Conservation (phyloP, 2,888 invertebrate species). For the Strigamia maritima region DNA sequence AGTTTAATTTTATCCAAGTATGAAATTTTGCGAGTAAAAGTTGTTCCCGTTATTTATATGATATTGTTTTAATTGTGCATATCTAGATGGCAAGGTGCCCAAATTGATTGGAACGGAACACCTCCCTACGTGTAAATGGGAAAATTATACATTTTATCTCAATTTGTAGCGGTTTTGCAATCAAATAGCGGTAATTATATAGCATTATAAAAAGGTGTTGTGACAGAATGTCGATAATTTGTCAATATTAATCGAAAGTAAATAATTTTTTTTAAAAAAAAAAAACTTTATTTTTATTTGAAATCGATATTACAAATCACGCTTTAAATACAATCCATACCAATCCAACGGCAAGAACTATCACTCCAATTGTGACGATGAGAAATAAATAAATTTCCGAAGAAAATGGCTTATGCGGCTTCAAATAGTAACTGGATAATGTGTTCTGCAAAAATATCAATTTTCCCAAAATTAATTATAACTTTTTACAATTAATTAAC, state of each 20-base stretch:
- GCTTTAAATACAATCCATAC: neutral
- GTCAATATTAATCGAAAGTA: neutral
- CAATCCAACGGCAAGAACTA: neutral
- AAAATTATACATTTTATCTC: neutral
- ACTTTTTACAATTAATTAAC: no score
- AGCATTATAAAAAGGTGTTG: neutral
- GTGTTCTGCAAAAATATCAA: neutral
- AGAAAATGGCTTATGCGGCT: neutral
- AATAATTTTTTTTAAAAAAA: neutral
- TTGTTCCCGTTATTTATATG: neutral
- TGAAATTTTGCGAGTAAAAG: neutral
- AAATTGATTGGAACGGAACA: constrained; percentile 52
- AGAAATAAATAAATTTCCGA: constrained; percentile 14
- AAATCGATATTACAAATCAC: neutral
- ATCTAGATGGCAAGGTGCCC: constrained; percentile 49
- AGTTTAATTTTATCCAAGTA: constrained; percentile 17
- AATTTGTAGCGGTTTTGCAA: neutral
- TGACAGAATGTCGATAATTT: neutral
- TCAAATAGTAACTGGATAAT: neutral
- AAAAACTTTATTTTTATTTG: neutral
- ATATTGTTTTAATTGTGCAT: neutral
- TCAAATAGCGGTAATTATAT: neutral
- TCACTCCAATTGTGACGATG: neutral
- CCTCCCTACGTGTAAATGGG: constrained; percentile 42
- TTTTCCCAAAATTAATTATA: no score